Percentiles rank a stretch among this genome's conserved stretches.
Evolutionary conservation across 2,888 invertebrate genomes (phyloP).

Genomic region (Germaria angustata): DNA sequence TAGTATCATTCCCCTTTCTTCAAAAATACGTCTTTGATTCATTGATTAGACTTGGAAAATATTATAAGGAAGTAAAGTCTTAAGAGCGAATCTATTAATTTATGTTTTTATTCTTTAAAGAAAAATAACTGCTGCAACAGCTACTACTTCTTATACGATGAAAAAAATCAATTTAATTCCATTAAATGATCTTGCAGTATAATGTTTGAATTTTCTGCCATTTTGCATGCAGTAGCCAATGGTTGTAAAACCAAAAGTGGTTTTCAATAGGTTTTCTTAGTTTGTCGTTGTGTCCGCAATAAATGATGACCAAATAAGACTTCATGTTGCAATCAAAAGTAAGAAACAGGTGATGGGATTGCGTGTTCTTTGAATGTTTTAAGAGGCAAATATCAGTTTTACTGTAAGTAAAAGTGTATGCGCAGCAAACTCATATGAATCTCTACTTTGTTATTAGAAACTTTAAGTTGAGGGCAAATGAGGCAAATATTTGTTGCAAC

Average conservation of each 20-base stretch:
- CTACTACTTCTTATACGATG: background rate
- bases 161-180: background rate
- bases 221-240: slow-evolving; percentile 40
- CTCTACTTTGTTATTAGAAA: too few species aligned
- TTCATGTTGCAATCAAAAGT: background rate
- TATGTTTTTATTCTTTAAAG: background rate
- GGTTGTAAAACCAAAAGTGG: slow-evolving; percentile 47
- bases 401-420: slow-evolving; percentile 34
- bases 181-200: slow-evolving; percentile 35
- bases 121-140: background rate
- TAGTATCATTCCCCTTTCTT: background rate
- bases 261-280: background rate
- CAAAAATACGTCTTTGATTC: background rate
- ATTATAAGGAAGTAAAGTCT: slow-evolving; percentile 52
- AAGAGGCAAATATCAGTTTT: slow-evolving; percentile 46
- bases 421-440: too few species aligned
- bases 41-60: slow-evolving; percentile 2
- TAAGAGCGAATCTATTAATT: slow-evolving; percentile 53
- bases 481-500: too few species aligned
- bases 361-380: slow-evolving; percentile 53
- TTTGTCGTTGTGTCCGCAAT: background rate
- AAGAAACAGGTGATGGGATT: slow-evolving; percentile 48
- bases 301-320: background rate
- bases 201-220: slow-evolving; percentile 29
- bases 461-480: too few species aligned